Conservation (phyloP, 2,113 vertebrate species). For the Paraplagusia blochii region DNA sequence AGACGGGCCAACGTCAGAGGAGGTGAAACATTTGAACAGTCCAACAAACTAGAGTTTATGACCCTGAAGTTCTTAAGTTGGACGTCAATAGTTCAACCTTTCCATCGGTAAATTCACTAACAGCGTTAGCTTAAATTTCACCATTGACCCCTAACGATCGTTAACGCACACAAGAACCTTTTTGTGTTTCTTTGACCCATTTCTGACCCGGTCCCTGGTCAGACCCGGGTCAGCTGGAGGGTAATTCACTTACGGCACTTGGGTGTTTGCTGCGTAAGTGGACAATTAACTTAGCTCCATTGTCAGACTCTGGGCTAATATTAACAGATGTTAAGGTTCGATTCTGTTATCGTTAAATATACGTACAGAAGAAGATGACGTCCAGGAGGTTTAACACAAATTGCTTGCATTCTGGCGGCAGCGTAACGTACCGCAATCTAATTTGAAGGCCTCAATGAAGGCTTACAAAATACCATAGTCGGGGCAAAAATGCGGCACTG, state of each 20-base stretch:
- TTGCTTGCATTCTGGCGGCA: too few relatives aligned
- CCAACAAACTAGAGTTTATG: conserved; percentile 5
- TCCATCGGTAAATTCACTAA: conserved; percentile 36
- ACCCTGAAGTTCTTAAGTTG: conserved; percentile 8
- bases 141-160: conserved; percentile 31
- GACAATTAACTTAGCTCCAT: conserved; percentile 51
- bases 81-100: conserved; percentile 27
- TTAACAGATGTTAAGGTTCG: conserved; percentile 19
- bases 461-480: too few relatives aligned
- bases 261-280: conserved; percentile 25
- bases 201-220: conserved; percentile 48
- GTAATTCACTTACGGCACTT: conserved; percentile 57
- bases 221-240: conserved; percentile 41
- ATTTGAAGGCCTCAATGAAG: too few relatives aligned
- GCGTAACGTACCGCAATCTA: too few relatives aligned
- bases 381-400: too few relatives aligned
- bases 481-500: too few relatives aligned
- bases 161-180: conserved; percentile 32
- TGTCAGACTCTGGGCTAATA: conserved; percentile 34
- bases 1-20: conserved; percentile 22
- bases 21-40: neutral
- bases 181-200: conserved; percentile 41
- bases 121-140: conserved; percentile 32
- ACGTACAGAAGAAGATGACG: conserved; percentile 2
- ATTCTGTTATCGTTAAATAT: conserved; percentile 20